Conservation (phyloP, 2,888 invertebrate species). For the Andrena chrysosceles region DNA sequence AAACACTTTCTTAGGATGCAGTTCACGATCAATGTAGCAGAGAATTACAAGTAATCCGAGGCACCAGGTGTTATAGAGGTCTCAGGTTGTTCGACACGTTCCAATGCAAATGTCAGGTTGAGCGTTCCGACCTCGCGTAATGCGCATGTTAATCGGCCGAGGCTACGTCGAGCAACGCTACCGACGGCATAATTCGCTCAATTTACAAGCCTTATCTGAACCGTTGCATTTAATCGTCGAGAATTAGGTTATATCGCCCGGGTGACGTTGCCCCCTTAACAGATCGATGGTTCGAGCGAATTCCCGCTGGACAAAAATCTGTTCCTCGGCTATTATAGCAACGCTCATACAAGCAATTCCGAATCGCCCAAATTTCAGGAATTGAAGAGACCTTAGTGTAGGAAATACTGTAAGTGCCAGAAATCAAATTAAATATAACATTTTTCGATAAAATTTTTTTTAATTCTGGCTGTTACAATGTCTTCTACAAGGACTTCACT, state of each 20-base stretch:
- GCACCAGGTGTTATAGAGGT: slow-evolving; percentile 59
- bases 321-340: not conserved
- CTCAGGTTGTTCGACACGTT: slow-evolving; percentile 77
- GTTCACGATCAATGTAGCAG: slow-evolving; percentile 20
- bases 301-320: not conserved
- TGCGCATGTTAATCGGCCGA: slow-evolving; percentile 82
- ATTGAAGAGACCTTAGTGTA: too few relatives aligned
- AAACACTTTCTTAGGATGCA: not conserved
- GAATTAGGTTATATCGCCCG: slow-evolving; percentile 79
- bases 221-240: slow-evolving; percentile 81
- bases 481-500: too few relatives aligned
- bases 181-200: slow-evolving; percentile 82
- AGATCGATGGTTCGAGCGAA: slow-evolving; percentile 21
- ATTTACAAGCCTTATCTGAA: slow-evolving; percentile 84
- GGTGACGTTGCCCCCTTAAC: slow-evolving; percentile 67
- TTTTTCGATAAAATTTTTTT: too few relatives aligned
- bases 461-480: too few relatives aligned
- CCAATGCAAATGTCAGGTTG: slow-evolving; percentile 80
- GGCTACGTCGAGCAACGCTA: slow-evolving; percentile 74
- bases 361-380: not conserved
- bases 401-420: too few relatives aligned
- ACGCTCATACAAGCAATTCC: not conserved
- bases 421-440: too few relatives aligned
- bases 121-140: slow-evolving; percentile 76
- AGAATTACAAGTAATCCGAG: slow-evolving; percentile 30